Percentiles rank a stretch among this genome's conserved stretches.
Conservation (phyloP, 2,113 vertebrate species). For the Crotalus helleri region DNA sequence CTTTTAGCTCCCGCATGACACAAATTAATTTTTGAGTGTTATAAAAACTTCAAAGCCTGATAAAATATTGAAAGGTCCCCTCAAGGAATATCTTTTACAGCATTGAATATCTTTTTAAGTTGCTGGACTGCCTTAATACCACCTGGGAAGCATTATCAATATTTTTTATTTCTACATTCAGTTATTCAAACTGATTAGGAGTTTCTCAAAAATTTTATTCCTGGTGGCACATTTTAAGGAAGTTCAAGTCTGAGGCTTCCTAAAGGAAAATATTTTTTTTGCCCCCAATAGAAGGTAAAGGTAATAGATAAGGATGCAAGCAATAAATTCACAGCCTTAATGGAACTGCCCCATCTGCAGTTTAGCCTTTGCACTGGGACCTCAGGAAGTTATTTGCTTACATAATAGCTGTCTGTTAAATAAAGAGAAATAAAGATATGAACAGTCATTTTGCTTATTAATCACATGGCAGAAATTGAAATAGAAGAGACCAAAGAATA, state of each 20-base stretch:
- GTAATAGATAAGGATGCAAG: neutral
- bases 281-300: neutral
- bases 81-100: neutral
- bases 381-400: neutral
- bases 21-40: neutral
- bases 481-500: neutral
- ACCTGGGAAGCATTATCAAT: neutral
- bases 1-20: neutral
- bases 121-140: neutral
- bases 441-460: neutral
- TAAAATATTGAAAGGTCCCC: neutral
- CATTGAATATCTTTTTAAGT: neutral
- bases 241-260: neutral
- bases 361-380: neutral
- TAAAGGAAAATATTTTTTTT: neutral
- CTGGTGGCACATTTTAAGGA: neutral
- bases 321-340: neutral
- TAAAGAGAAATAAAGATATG: neutral
- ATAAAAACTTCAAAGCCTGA: neutral
- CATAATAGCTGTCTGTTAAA: neutral
- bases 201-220: neutral
- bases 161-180: neutral
- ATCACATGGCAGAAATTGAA: neutral
- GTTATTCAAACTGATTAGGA: neutral
- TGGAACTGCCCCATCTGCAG: neutral